Conservation (phyloP, 2,113 vertebrate species). For the Brachirus orientalis region DNA sequence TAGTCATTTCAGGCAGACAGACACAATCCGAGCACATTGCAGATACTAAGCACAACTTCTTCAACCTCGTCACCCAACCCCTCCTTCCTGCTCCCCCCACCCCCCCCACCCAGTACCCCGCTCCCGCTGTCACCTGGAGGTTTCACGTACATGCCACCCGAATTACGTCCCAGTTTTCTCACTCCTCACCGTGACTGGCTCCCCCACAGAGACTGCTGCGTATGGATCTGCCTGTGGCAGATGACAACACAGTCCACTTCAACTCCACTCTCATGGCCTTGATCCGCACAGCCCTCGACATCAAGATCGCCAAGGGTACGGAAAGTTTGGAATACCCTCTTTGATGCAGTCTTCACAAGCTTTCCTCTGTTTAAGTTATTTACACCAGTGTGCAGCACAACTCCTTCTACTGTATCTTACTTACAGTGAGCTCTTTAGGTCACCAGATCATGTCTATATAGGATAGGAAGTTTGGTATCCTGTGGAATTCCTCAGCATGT, state of each 20-base stretch:
- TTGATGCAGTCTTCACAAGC: constrained; percentile 32
- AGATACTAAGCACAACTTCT: constrained; percentile 65
- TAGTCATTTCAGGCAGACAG: constrained; percentile 15
- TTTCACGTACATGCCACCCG: constrained; percentile 54
- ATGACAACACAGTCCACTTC: constrained; percentile 95
- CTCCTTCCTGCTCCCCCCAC: constrained; percentile 3
- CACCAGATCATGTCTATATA: constrained; percentile 6
- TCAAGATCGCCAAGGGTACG: constrained; percentile 94
- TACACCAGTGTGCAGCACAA: not conserved
- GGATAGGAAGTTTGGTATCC: constrained; percentile 9
- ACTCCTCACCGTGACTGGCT: constrained; percentile 69
- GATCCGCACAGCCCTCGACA: constrained; percentile 93
- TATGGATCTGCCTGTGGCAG: constrained; percentile 94
- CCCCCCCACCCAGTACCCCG: constrained; percentile 26
- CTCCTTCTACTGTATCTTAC: constrained; percentile 34
- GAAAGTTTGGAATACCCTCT: constrained; percentile 73
- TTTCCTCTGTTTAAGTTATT: constrained; percentile 2
- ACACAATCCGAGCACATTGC: constrained; percentile 28
- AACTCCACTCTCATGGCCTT: constrained; percentile 96
- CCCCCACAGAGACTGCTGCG: constrained; percentile 88
- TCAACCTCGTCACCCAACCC: constrained; percentile 22
- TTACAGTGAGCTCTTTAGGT: constrained; percentile 22
- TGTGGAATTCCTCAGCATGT: constrained; percentile 4
- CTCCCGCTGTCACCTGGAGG: constrained; percentile 70
- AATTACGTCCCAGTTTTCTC: constrained; percentile 17